Evolutionary conservation across 2,113 vertebrate genomes (phyloP).

Genomic region (Aphelocoma coerulescens): DNA sequence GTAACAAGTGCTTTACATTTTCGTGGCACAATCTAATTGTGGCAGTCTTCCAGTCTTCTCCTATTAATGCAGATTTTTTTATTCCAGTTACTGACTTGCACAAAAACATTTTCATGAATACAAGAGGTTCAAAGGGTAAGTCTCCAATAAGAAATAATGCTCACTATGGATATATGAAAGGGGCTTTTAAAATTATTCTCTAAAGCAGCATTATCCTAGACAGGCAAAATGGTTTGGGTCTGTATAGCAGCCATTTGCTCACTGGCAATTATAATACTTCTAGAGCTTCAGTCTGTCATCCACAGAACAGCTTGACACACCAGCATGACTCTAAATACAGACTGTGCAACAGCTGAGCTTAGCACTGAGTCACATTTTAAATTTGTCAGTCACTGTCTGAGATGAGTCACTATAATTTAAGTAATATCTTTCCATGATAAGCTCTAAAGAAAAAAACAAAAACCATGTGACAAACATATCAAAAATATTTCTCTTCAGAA

Average conservation of each 20-base stretch:
- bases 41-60: background rate
- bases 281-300: background rate
- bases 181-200: background rate
- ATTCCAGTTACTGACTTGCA: background rate
- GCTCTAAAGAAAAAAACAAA: background rate
- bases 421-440: background rate
- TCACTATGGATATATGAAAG: background rate
- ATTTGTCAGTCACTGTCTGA: background rate
- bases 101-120: background rate
- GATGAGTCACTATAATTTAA: background rate
- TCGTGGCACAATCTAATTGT: background rate
- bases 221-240: background rate
- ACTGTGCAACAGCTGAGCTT: background rate
- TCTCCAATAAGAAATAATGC: background rate
- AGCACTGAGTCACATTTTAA: background rate
- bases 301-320: background rate
- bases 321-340: background rate
- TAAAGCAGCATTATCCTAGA: background rate
- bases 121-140: background rate
- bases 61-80: background rate
- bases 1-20: background rate
- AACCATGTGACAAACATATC: background rate
- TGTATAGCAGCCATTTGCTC: background rate
- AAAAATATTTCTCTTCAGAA: slow-evolving; percentile 1
- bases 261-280: background rate